These are phyloP conservation scores for Saccopteryx leptura DNA, from an alignment of 2,113 vertebrate genomes.

Conservation along the genomic window DNA sequence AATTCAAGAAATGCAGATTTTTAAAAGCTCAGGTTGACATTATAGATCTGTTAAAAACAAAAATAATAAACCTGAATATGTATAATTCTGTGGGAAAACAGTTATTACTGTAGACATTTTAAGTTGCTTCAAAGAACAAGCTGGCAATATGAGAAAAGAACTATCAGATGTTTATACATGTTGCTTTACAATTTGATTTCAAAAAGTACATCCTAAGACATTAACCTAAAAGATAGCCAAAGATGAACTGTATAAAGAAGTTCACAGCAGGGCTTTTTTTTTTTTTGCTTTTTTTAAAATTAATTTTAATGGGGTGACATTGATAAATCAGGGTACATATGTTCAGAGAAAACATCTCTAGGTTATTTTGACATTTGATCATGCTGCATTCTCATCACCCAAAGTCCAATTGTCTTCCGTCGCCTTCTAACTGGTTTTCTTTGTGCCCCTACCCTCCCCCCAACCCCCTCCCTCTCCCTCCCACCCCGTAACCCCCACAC, in stretches of 20 bases:
- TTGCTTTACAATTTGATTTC: not conserved
- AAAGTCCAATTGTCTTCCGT: too few species aligned
- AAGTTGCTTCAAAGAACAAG: not conserved
- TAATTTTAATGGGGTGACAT: too few species aligned
- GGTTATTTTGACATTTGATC: too few species aligned
- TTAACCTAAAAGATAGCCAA: slow-evolving; percentile 41
- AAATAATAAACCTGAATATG: slow-evolving; percentile 12
- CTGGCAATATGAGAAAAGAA: not conserved
- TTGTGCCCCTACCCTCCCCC: too few species aligned
- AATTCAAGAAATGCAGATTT: slow-evolving; percentile 53
- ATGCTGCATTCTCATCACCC: too few species aligned
- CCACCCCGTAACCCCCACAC: too few species aligned
- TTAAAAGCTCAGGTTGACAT: slow-evolving; percentile 10
- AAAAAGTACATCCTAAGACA: not conserved
- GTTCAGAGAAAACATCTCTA: too few species aligned
- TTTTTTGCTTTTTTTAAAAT: too few species aligned
- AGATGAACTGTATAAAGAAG: not conserved
- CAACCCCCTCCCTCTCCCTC: too few species aligned
- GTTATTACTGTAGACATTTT: not conserved
- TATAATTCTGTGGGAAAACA: not conserved
- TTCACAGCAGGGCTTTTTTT: not conserved
- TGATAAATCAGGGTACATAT: too few species aligned
- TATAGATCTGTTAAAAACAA: slow-evolving; percentile 44
- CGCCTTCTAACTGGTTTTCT: too few species aligned
- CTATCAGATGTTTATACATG: not conserved